phyloP scores from a whole-genome alignment of 2,797 vertebrate genomes.

The Sebastes kiyomatsui region DNA sequence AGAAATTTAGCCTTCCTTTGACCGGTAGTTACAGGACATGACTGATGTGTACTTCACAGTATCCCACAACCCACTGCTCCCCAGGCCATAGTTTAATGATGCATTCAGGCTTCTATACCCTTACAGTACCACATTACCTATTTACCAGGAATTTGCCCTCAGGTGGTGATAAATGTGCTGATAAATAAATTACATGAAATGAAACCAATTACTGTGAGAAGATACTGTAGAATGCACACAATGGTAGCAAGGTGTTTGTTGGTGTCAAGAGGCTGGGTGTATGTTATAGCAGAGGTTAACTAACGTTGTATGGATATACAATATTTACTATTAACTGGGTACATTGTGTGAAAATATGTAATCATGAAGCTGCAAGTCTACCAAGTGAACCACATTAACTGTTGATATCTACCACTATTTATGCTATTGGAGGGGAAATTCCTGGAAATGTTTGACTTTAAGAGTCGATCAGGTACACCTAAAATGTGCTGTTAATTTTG shows the following conservation, averaged over 20 bases:
- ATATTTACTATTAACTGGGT: neutral
- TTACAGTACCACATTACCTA: neutral
- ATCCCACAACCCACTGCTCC: conserved; percentile 8
- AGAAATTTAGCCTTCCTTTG: neutral
- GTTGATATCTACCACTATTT: neutral
- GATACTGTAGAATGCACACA: neutral
- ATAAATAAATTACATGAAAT: neutral
- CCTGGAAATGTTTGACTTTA: neutral
- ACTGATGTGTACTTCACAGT: neutral
- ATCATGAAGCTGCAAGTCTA: neutral
- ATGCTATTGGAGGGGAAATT: neutral
- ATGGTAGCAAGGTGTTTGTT: neutral
- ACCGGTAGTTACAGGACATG: neutral
- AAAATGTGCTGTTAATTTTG: neutral
- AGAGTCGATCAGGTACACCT: neutral
- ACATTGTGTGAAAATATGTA: neutral
- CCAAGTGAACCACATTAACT: neutral
- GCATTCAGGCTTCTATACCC: neutral
- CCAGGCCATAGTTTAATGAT: neutral
- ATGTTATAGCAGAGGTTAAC: neutral
- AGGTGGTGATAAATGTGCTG: neutral
- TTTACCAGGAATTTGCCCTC: neutral
- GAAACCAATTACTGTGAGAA: neutral
- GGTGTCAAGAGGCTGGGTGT: neutral
- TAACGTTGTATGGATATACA: neutral